These are phyloP conservation scores for Mycteria americana DNA, from an alignment of 2,797 vertebrate species.

Conservation along the genomic window DNA sequence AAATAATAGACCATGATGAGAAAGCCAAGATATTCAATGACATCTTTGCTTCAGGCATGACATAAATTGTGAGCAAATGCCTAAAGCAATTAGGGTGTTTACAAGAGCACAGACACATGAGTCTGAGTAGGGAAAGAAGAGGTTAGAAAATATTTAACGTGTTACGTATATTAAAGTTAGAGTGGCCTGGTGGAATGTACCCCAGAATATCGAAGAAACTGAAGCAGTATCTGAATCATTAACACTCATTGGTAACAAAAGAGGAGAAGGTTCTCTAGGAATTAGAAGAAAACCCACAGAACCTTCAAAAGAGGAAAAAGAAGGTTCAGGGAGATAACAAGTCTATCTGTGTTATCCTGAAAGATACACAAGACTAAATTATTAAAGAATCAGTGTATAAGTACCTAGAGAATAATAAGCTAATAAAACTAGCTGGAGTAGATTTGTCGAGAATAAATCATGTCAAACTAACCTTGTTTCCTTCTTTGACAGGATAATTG, in stretches of 20 bases:
- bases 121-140: background rate
- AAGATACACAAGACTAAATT: background rate
- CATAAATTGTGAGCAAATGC: background rate
- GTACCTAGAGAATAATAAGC: background rate
- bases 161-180: background rate
- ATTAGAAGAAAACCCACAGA: background rate
- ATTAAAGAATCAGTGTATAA: background rate
- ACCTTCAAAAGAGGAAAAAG: background rate
- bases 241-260: background rate
- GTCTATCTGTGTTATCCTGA: background rate
- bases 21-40: background rate
- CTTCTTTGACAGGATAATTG: background rate
- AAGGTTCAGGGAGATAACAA: background rate
- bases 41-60: background rate
- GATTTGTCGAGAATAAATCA: background rate
- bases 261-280: background rate
- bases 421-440: background rate
- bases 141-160: background rate
- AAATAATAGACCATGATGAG: background rate
- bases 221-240: background rate
- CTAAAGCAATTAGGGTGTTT: background rate
- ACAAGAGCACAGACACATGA: background rate
- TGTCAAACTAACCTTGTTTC: background rate
- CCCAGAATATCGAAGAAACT: background rate
- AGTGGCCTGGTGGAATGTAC: background rate